These are phyloP conservation scores for Yponomeuta plumbellus DNA, from an alignment of 2,888 invertebrate genomes.

Conservation along the genomic window DNA sequence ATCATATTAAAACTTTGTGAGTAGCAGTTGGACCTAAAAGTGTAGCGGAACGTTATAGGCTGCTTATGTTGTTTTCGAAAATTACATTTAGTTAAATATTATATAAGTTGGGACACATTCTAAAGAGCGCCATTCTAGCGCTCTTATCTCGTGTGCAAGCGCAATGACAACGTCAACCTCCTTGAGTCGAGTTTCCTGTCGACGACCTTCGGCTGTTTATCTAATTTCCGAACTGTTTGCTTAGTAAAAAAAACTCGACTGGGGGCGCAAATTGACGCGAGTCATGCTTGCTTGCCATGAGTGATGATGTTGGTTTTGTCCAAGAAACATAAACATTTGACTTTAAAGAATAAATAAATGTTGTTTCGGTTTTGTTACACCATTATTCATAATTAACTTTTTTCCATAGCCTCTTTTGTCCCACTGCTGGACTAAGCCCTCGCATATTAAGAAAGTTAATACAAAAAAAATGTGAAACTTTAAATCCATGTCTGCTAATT, in stretches of 20 bases:
- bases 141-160: neutral
- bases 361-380: slow-evolving; percentile 9
- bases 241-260: slow-evolving; percentile 28
- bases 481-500: too few relatives aligned
- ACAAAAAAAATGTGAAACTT: too few relatives aligned
- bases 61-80: too few relatives aligned
- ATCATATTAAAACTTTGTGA: too few relatives aligned
- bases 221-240: slow-evolving; percentile 55
- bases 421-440: too few relatives aligned
- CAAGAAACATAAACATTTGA: slow-evolving; percentile 12
- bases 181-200: slow-evolving; percentile 25
- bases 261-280: slow-evolving; percentile 48
- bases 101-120: too few relatives aligned
- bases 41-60: too few relatives aligned
- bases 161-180: slow-evolving; percentile 12
- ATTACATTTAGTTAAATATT: too few relatives aligned
- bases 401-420: too few relatives aligned
- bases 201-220: slow-evolving; percentile 46
- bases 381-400: neutral
- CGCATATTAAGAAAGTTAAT: neutral
- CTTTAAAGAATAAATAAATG: neutral
- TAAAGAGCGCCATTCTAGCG: too few relatives aligned
- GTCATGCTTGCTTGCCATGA: slow-evolving; percentile 46
- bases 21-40: too few relatives aligned
- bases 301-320: slow-evolving; percentile 19